Evolutionary conservation across 2,888 invertebrate genomes (phyloP).

Genomic region (Drosophila anceps): DNA sequence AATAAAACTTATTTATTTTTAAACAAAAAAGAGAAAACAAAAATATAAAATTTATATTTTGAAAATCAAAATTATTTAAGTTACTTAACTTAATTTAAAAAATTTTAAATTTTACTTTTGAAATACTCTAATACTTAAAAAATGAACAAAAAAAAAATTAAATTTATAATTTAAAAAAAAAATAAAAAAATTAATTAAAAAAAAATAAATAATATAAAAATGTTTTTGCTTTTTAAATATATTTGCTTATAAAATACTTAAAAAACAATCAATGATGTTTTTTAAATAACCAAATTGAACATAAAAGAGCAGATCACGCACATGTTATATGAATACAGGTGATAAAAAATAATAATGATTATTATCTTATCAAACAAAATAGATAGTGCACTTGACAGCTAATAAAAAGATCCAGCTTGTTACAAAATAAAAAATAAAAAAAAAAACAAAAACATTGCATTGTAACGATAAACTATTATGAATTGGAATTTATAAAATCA

Average conservation of each 20-base stretch:
- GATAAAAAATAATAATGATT: conserved; percentile 26
- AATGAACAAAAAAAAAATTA: too few species aligned
- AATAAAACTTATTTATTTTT: too few species aligned
- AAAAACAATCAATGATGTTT: neutral
- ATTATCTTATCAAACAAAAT: conserved; percentile 55
- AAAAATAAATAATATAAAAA: too few species aligned
- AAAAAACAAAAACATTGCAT: conserved; percentile 5
- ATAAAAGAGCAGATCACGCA: conserved; percentile 7
- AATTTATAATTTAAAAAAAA: too few species aligned
- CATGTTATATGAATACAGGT: conserved; percentile 31
- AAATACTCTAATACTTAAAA: too few species aligned
- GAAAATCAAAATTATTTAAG: too few species aligned
- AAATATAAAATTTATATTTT: too few species aligned
- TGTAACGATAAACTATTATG: neutral
- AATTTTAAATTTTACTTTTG: neutral
- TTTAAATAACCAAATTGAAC: neutral
- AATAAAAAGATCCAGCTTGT: conserved; percentile 24
- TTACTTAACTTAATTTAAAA: too few species aligned
- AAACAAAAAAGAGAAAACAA: too few species aligned
- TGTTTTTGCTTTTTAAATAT: too few species aligned
- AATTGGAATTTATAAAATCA: neutral
- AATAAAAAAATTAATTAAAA: too few species aligned
- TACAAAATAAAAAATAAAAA: too few species aligned
- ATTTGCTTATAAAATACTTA: neutral
- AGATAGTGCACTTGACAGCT: conserved; percentile 24